Conservation (phyloP, 1,140 invertebrate genomes). For the Drosophila nebulosa region DNA sequence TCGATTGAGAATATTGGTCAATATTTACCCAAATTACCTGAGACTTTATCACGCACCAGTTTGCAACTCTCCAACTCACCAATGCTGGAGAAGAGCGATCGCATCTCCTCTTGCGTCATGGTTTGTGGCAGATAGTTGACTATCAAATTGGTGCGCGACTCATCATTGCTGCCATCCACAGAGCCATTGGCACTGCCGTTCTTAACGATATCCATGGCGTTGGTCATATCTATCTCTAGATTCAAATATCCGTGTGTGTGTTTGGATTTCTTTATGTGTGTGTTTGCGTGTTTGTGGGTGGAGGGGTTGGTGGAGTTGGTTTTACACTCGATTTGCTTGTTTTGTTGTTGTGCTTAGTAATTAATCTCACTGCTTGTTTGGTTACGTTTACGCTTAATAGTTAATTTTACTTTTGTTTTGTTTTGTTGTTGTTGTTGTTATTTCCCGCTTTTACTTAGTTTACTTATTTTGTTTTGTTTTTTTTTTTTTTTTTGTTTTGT, state of each 20-base stretch:
- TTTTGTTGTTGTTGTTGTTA: conserved; percentile 15
- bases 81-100: conserved; percentile 91
- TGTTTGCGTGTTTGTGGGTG: neutral
- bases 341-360: conserved; percentile 53
- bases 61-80: conserved; percentile 95
- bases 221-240: conserved; percentile 54
- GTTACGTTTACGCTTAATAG: conserved; percentile 46
- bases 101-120: conserved; percentile 95
- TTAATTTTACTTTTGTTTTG: conserved; percentile 30
- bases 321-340: conserved; percentile 6
- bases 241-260: neutral
- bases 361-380: conserved; percentile 79
- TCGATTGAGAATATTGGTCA: conserved; percentile 59
- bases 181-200: conserved; percentile 84
- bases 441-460: neutral
- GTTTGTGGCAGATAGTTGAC: conserved; percentile 96
- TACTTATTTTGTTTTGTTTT: conserved; percentile 32
- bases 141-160: conserved; percentile 90
- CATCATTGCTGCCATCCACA: conserved; percentile 82
- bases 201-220: conserved; percentile 81
- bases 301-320: neutral
- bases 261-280: conserved; percentile 9
- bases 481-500: conserved; percentile 30
- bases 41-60: conserved; percentile 94
- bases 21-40: conserved; percentile 83